Evolutionary conservation across 1,140 invertebrate species (phyloP).

Genomic region (Hetaerina americana): DNA sequence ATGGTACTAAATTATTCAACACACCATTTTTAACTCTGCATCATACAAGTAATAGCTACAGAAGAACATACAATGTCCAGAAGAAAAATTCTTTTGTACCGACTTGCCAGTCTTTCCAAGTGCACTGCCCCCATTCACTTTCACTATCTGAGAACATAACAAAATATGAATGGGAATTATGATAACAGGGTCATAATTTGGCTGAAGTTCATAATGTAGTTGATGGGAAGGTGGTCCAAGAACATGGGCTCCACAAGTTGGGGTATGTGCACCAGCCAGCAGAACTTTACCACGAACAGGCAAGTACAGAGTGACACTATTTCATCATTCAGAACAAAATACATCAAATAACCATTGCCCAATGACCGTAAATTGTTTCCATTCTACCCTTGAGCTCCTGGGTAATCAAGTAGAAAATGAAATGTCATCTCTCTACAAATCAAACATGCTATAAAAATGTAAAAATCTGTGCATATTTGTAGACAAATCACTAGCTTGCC

Average conservation of each 20-base stretch:
- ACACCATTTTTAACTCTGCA: conserved; percentile 10
- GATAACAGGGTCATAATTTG: too few species aligned
- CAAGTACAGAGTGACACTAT: conserved; percentile 3
- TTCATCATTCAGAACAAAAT: conserved; percentile 4
- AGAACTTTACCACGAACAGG: background rate
- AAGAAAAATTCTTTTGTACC: conserved; percentile 1
- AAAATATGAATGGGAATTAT: too few species aligned
- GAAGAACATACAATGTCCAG: background rate
- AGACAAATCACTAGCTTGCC: conserved; percentile 16
- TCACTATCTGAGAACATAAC: too few species aligned
- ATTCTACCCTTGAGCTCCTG: background rate
- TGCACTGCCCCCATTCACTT: background rate
- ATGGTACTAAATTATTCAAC: conserved; percentile 13
- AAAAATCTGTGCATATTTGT: conserved; percentile 17
- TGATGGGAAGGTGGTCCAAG: background rate
- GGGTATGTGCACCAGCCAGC: background rate
- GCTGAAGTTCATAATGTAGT: too few species aligned
- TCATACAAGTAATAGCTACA: conserved; percentile 14
- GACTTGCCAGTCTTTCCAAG: background rate
- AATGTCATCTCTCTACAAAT: conserved; percentile 14
- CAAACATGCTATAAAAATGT: conserved; percentile 17
- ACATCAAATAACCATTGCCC: conserved; percentile 5
- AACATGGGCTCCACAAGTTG: background rate
- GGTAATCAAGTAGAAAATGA: conserved; percentile 14
- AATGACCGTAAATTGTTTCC: background rate